A percentile compares a stretch with the other conserved stretches of the same genome.
Evolutionary conservation across 2,888 invertebrate genomes (phyloP).

Genomic region (Agrenia bidenticulata): DNA sequence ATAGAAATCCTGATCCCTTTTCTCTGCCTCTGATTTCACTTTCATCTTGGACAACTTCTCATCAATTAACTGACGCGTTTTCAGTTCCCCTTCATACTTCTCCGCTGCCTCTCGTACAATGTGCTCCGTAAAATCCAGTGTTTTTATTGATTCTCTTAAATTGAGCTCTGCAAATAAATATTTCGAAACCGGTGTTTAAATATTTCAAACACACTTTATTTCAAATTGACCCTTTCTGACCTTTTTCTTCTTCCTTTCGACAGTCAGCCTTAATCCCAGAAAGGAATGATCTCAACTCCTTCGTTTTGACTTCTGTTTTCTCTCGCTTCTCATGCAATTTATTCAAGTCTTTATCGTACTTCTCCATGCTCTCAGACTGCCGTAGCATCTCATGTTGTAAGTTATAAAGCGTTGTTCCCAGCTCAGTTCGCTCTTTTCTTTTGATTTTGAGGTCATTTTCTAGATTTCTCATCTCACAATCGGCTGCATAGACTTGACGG

Average conservation of each 20-base stretch:
- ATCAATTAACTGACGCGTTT: slow-evolving; percentile 47
- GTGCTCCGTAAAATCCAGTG: slow-evolving; percentile 50
- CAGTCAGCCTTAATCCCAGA: slow-evolving; percentile 62
- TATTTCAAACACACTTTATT: too few relatives aligned
- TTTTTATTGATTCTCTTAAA: slow-evolving; percentile 43
- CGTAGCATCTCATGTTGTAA: slow-evolving; percentile 64
- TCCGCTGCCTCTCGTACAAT: slow-evolving; percentile 46
- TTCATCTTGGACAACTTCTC: slow-evolving; percentile 50
- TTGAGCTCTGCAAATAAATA: slow-evolving; percentile 37
- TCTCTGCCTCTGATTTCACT: slow-evolving; percentile 46
- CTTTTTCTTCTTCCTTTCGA: slow-evolving; percentile 63
- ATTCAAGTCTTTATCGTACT: slow-evolving; percentile 61
- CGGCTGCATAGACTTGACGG: slow-evolving; percentile 66
- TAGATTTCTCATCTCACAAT: slow-evolving; percentile 68
- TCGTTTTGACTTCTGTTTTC: slow-evolving; percentile 60
- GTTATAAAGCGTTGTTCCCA: slow-evolving; percentile 65
- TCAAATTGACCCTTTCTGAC: slow-evolving; percentile 17
- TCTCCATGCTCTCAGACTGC: slow-evolving; percentile 61
- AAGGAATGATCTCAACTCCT: slow-evolving; percentile 59
- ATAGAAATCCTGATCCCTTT: slow-evolving; percentile 50
- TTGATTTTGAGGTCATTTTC: slow-evolving; percentile 60
- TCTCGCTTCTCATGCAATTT: slow-evolving; percentile 61
- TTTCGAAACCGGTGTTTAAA: too few relatives aligned
- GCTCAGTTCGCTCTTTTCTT: slow-evolving; percentile 62
- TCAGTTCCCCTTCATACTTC: slow-evolving; percentile 49